Percentiles rank a stretch among this genome's conserved stretches.
phyloP scores from a whole-genome alignment of 2,113 vertebrate genomes.

The Siniperca knerii region DNA sequence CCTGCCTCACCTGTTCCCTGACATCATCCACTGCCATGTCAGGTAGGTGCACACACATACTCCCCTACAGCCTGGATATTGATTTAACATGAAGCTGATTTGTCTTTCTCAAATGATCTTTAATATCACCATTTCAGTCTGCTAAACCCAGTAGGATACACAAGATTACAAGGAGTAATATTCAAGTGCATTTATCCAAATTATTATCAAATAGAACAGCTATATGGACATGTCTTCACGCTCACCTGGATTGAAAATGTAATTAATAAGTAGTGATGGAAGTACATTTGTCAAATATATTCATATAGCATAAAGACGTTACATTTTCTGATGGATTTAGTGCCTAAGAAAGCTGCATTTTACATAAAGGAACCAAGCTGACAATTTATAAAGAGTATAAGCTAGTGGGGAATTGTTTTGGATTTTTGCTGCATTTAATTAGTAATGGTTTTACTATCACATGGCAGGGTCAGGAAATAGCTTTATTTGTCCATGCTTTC shows the following conservation, averaged over 20 bases:
- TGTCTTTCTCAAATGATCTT: background rate
- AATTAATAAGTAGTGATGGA: background rate
- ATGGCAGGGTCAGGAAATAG: background rate
- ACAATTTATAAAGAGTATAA: background rate
- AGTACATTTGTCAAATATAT: background rate
- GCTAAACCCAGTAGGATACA: background rate
- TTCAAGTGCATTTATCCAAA: background rate
- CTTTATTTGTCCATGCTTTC: background rate
- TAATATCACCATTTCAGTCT: background rate
- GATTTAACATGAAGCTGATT: background rate
- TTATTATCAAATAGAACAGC: background rate
- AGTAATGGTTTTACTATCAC: background rate
- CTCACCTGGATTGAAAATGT: background rate
- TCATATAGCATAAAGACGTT: background rate
- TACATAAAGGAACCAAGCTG: background rate
- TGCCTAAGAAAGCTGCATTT: background rate
- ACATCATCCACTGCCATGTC: constrained; percentile 86
- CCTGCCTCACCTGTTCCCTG: constrained; percentile 90
- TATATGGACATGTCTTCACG: background rate
- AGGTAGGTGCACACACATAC: constrained; percentile 81
- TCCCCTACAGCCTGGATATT: background rate
- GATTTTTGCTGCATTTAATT: background rate
- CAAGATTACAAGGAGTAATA: background rate
- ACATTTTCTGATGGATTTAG: background rate
- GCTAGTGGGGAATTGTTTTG: background rate